These are phyloP conservation scores for Herminia tarsipennalis DNA, from an alignment of 2,888 invertebrate species.

Conservation along the genomic window DNA sequence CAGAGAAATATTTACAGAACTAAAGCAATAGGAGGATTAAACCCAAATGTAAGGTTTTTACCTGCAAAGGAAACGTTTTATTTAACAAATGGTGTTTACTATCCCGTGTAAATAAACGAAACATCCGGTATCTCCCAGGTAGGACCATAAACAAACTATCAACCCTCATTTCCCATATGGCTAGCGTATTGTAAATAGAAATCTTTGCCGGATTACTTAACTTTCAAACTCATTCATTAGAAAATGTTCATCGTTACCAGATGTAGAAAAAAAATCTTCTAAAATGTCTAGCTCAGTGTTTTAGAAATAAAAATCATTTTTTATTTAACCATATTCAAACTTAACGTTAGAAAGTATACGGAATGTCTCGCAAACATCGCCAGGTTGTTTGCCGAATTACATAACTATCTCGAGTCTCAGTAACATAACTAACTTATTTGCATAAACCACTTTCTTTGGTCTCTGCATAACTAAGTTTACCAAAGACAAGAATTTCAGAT, in stretches of 20 bases:
- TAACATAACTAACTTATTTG: constrained; percentile 33
- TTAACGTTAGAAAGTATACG: constrained; percentile 32
- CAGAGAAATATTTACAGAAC: too few species aligned
- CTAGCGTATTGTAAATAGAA: constrained; percentile 29
- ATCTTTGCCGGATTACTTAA: constrained; percentile 5
- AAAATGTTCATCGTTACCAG: background rate
- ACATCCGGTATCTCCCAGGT: constrained; percentile 61
- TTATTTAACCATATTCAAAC: background rate
- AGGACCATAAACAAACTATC: constrained; percentile 50
- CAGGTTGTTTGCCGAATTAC: constrained; percentile 22
- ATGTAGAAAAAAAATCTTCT: background rate
- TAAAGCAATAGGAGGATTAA: too few species aligned
- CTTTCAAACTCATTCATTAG: constrained; percentile 1
- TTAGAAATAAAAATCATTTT: background rate
- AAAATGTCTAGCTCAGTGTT: background rate
- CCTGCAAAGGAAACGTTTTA: constrained; percentile 2
- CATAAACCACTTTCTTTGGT: constrained; percentile 51
- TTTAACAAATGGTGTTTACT: constrained; percentile 12
- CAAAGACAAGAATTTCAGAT: too few species aligned
- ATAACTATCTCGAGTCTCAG: constrained; percentile 35
- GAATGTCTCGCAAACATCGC: constrained; percentile 17
- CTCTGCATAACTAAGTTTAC: constrained; percentile 41
- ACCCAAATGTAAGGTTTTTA: background rate
- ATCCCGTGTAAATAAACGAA: constrained; percentile 42
- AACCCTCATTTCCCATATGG: constrained; percentile 25